Conservation (phyloP, 2,113 vertebrate genomes). For the Actenoides lindsayi region DNA sequence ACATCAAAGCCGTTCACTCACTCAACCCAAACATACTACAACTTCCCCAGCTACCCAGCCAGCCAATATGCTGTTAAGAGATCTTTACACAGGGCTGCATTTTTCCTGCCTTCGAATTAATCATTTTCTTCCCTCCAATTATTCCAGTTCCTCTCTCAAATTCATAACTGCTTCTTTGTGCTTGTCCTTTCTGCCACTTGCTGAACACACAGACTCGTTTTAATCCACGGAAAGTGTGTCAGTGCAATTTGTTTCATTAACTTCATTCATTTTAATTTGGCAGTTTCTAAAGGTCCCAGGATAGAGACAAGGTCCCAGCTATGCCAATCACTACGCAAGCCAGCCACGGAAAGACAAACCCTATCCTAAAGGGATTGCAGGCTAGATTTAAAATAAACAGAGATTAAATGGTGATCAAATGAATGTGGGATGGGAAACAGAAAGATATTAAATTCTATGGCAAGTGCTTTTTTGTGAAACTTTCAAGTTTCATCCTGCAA, state of each 20-base stretch:
- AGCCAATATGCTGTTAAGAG: neutral
- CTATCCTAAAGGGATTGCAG: neutral
- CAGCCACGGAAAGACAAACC: neutral
- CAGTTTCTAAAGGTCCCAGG: neutral
- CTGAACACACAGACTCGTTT: neutral
- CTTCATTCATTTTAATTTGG: constrained; percentile 19
- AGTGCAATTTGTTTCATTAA: constrained; percentile 34
- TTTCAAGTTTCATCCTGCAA: neutral
- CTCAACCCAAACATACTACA: neutral
- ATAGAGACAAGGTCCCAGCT: neutral
- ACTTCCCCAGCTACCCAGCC: neutral
- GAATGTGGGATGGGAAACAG: neutral
- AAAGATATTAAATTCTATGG: neutral
- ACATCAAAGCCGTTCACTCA: neutral
- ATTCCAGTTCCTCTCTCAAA: neutral
- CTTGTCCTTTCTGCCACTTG: neutral
- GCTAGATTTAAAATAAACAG: constrained; percentile 26
- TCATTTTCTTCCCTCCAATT: neutral
- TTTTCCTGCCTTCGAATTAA: neutral
- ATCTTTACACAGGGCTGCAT: neutral
- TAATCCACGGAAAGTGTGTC: neutral
- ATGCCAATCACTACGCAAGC: neutral
- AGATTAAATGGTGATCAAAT: neutral
- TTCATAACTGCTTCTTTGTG: neutral
- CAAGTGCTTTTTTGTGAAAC: neutral